Percentiles rank a stretch among this genome's conserved stretches.
phyloP scores from a whole-genome alignment of 2,888 invertebrate genomes.

The Agrochola macilenta region DNA sequence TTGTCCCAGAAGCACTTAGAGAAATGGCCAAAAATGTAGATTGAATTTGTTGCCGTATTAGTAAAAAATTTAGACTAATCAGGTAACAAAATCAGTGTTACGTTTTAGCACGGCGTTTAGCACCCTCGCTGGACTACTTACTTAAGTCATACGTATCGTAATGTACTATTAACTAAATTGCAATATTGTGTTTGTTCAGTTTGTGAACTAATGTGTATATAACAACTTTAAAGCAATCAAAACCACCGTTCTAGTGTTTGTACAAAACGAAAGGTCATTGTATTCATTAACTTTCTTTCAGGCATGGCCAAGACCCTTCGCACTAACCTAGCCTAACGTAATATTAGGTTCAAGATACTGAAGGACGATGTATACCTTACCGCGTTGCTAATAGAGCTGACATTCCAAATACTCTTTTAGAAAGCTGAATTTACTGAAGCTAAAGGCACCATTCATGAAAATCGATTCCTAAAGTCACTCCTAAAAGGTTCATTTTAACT shows the following conservation, averaged over 20 bases:
- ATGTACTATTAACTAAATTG: not conserved
- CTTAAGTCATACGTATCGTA: too few species aligned
- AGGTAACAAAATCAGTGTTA: too few species aligned
- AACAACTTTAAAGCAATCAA: not conserved
- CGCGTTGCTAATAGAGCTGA: not conserved
- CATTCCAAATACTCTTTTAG: not conserved
- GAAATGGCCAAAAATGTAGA: not conserved
- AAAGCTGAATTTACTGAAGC: not conserved
- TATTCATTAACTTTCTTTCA: constrained; percentile 9
- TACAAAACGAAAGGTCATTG: constrained; percentile 29
- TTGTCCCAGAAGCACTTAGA: too few species aligned
- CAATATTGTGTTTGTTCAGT: not conserved
- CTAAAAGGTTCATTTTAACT: not conserved
- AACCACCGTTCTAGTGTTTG: not conserved
- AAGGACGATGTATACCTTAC: not conserved
- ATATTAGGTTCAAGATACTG: constrained; percentile 14
- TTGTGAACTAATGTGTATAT: not conserved
- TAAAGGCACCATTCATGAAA: constrained; percentile 6
- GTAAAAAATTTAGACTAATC: too few species aligned
- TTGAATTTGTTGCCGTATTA: too few species aligned
- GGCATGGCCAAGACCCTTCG: constrained; percentile 3
- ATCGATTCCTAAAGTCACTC: not conserved
- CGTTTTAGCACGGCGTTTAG: too few species aligned
- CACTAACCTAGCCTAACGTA: constrained; percentile 51
- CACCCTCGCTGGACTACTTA: too few species aligned